Percentiles rank a stretch among this genome's conserved stretches.
These are phyloP conservation scores for Catagonus wagneri DNA, from an alignment of 2,113 vertebrate genomes.

Conservation along the genomic window DNA sequence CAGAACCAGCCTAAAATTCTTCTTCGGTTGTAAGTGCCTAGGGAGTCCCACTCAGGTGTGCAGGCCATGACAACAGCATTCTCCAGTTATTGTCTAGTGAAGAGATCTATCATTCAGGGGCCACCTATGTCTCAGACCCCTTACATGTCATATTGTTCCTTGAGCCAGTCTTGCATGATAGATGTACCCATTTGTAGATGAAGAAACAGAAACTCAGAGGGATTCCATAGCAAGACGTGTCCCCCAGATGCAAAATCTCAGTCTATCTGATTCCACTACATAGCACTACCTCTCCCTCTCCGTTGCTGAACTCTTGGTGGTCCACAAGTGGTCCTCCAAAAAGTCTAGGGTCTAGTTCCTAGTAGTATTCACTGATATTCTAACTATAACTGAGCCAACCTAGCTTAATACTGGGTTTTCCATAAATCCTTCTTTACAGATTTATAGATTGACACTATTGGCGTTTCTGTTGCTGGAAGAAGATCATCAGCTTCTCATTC, in stretches of 20 bases:
- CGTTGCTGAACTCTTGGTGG: not conserved
- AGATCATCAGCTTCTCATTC: constrained; percentile 41
- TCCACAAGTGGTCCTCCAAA: not conserved
- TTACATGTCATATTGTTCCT: constrained; percentile 40
- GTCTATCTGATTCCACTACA: not conserved
- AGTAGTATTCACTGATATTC: not conserved
- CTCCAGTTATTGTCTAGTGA: not conserved
- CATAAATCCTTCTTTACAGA: constrained; percentile 48
- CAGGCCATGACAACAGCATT: constrained; percentile 27
- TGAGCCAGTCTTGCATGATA: not conserved
- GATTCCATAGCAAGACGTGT: not conserved
- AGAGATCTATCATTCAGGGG: not conserved
- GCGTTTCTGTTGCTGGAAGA: not conserved
- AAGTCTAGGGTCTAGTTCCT: not conserved
- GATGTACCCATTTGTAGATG: constrained; percentile 9
- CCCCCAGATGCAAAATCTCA: constrained; percentile 28
- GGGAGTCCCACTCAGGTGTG: not conserved
- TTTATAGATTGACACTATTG: not conserved
- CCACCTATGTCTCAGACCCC: not conserved
- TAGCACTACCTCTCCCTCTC: not conserved
- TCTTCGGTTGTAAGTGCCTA: constrained; percentile 48
- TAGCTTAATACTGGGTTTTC: constrained; percentile 25
- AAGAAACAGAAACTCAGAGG: constrained; percentile 41
- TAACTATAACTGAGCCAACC: constrained; percentile 19
- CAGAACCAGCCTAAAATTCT: constrained; percentile 46